Percentiles rank a stretch among this genome's conserved stretches.
phyloP scores from a whole-genome alignment of 2,113 vertebrate genomes.

The Pituophis catenifer region DNA sequence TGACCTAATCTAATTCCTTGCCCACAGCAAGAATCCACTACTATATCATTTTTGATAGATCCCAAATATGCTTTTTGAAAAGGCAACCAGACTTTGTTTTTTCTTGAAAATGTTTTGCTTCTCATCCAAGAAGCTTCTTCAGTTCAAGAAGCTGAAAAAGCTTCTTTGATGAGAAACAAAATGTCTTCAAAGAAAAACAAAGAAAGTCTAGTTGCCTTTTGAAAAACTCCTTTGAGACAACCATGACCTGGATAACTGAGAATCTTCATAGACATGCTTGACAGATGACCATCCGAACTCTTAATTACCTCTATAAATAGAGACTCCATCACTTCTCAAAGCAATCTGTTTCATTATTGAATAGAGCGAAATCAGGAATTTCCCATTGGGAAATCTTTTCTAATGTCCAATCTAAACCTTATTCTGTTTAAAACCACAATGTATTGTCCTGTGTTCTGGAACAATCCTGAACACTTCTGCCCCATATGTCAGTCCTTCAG shows the following conservation, averaged over 20 bases:
- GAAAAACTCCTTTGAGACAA: too few relatives aligned
- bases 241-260: too few relatives aligned
- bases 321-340: neutral
- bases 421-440: neutral
- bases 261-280: neutral
- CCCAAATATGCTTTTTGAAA: too few relatives aligned
- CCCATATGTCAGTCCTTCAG: neutral
- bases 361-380: neutral
- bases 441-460: neutral
- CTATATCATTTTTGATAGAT: neutral
- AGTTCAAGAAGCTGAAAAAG: too few relatives aligned
- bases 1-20: neutral
- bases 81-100: too few relatives aligned
- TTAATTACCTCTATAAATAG: neutral
- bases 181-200: too few relatives aligned
- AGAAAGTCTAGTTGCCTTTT: too few relatives aligned
- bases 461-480: neutral
- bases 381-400: neutral
- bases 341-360: neutral
- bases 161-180: too few relatives aligned
- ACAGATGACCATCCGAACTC: neutral
- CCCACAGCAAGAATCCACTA: neutral
- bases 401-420: neutral
- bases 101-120: too few relatives aligned
- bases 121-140: too few relatives aligned